Evolutionary conservation across 2,797 vertebrate species (phyloP), one percentile per base, ranked within the genome.

Genomic region (Ataeniobius toweri): DNA sequence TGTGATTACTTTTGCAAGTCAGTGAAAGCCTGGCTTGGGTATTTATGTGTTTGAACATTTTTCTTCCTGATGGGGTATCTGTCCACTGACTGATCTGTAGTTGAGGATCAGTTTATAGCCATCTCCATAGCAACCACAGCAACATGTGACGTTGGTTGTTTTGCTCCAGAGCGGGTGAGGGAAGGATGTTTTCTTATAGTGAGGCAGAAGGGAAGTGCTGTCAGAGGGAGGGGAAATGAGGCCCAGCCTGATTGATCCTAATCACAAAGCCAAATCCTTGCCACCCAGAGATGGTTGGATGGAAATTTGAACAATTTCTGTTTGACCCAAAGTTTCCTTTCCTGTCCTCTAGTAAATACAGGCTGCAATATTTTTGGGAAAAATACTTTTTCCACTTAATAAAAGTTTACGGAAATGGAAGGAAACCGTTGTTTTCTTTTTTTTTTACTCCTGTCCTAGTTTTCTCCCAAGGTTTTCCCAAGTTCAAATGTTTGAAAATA

Each of bases 141-240:
- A 88, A 85, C 83, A 81, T 85, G 76, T 83, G 85, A 80, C n/a
- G 4, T 74, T 80, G 56, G 55, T 50, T 78, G 73, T 71, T 77
- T 77, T 71, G 74, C 77, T 77, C 31, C 74, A 72, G 50, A 13
- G 3, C 48, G 48, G 48, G 67, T 46, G 72, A 78, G 80, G 2
- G 73, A 84, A 79, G 68, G 78, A 83, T 69, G 36, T 20, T 36
- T 24, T 78, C 36, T 76, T 39, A 46, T 59, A 77, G 70, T 0
- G 24, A 61, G 77, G 56, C 68, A 70, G 74, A 72, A 70, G 71
- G 63, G 73, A 78, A 77, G 55, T 28, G 79, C 6, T 51, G 73
- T 83, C 79, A 61, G 87, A 82, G 79, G 79, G 87, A 81, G 83
- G 81, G 79, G 51, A 87, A 85, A 78, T 77, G 78, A 89, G 73